Base-by-base conservation (phyloP, 2,888 invertebrate species). In the Galeopsomyia nigrocyanea region DNA sequence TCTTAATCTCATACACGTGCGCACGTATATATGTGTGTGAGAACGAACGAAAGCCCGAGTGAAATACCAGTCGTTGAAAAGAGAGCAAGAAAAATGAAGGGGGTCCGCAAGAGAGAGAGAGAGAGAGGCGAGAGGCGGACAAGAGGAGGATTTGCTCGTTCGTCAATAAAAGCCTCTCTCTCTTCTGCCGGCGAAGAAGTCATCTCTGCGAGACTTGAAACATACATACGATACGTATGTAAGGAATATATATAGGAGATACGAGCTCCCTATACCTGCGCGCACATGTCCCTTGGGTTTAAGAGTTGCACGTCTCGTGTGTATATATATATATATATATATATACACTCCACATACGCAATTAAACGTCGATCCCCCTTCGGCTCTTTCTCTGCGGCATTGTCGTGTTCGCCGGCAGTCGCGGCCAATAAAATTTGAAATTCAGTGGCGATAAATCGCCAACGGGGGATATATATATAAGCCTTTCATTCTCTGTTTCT, bases 371-470 rank as follows among this genome's bases (percentile, higher is more conserved):
- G 63, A 46, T 68, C 62, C n/a, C 62, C n/a, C n/a, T 47, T 3
- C 58, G 19, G 39, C 39, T 3, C 7, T 13, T 10, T 39, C 7
- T 39, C 7, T 13, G 21, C 53, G 61, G 62, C 63, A 50, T 71
- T 31, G 55, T 60, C 55, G 47, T 50, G 53, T 67, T 67, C 31
- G 26, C 31, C n/a, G 26, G 39, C 26, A 39, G 39, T 9, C 26
- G 21, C 3, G 14, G 50, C 56, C 50, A 70, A 70, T 74, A 74
- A 70, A 74, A 74, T 74, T 55, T 60, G 31, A 74, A 70, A 57
- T 74, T 74, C 74, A 70, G 63, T 39, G 49, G 67, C 70, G 19
- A 70, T 66, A 73, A 60, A 73, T 68, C 65, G 51, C 16, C 61
- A 56, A 17, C 19, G 10, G 10, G n/a, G 60, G n/a, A n/a, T n/a